Evolutionary conservation across 2,888 invertebrate species (phyloP), one percentile per base, ranked within the genome.

Genomic region (Galerucella nymphaeae): DNA sequence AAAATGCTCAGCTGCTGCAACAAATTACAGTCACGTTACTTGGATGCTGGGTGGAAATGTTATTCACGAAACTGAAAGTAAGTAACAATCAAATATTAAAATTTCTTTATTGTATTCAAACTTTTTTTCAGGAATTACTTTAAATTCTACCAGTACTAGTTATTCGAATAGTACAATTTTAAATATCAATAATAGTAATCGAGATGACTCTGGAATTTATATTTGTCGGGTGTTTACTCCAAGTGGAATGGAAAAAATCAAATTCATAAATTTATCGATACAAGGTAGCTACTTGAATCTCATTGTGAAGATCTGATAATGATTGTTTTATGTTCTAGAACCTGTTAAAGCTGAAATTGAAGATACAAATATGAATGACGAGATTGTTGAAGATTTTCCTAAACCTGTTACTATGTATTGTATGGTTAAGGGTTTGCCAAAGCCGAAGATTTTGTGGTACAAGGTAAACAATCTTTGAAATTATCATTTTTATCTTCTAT

Each of bases 401-500:
- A 79, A 82, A 38, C 81, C 80, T 42, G 78, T 89, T 14, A 80
- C 86, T 63, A 86, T 92, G 18, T 85, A 84, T 42, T 92, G 93
- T 75, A 83, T 85, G 53, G 90, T 89, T 1, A 82, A 82, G 50
- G 91, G 91, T 2, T 88, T 91, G 48, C 94, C 94, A 0, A 88
- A 87, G 64, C 94, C 95, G 0, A 83, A 77, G 1, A 88, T 95
- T 1, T 84, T 83, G 0, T 95, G 95, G 95, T 90, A 86, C 77
- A 93, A 93, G 89, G 94, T 93, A 89, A 83, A 30, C 30, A 30
- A 30, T 30, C 30, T 30, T 30, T 30, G 1, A 30, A 5, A 5
- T 30, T 30, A 30, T 30, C 5, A 5, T 30, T 0, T 6, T 30
- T 30, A 30, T 30, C 30, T 30, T 30, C 23, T 23, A 23, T 23